These are phyloP conservation scores for Tachycineta bicolor DNA, from an alignment of 2,113 vertebrate species.

Conservation along the genomic window DNA sequence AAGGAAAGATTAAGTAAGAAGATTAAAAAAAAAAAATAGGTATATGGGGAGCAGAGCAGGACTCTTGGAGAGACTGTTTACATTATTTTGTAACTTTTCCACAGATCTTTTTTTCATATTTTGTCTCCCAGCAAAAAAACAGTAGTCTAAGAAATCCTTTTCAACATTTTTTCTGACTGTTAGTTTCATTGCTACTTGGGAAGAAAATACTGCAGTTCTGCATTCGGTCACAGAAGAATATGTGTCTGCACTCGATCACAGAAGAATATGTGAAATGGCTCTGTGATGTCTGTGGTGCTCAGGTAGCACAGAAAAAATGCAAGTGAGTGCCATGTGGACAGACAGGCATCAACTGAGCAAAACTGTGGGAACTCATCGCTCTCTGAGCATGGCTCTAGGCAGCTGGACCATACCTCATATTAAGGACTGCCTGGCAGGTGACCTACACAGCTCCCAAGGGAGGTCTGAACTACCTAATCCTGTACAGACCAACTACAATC, in stretches of 20 bases:
- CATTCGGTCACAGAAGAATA: not conserved
- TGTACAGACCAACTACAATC: not conserved
- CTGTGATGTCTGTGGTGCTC: rapidly evolving
- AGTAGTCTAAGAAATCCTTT: not conserved
- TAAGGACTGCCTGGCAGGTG: not conserved
- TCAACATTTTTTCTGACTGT: not conserved
- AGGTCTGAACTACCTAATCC: not conserved
- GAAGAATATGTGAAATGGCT: not conserved
- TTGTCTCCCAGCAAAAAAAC: not conserved
- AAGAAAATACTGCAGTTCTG: not conserved
- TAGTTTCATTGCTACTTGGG: not conserved
- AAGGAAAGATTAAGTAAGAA: not conserved
- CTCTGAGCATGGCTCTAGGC: not conserved
- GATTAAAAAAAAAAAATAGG: not conserved
- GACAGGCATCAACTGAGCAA: not conserved
- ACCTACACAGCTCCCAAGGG: not conserved
- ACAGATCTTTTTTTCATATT: not conserved
- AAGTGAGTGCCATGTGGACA: not conserved
- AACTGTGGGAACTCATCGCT: not conserved
- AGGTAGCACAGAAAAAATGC: not conserved
- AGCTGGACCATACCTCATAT: not conserved
- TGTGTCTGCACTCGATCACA: not conserved
- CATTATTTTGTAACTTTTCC: not conserved
- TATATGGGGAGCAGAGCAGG: not conserved
- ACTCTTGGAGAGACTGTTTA: not conserved